Percentiles rank a stretch among this genome's conserved stretches.
Evolutionary conservation across 2,113 vertebrate species (phyloP).

Genomic region (Corythornis cristatus): DNA sequence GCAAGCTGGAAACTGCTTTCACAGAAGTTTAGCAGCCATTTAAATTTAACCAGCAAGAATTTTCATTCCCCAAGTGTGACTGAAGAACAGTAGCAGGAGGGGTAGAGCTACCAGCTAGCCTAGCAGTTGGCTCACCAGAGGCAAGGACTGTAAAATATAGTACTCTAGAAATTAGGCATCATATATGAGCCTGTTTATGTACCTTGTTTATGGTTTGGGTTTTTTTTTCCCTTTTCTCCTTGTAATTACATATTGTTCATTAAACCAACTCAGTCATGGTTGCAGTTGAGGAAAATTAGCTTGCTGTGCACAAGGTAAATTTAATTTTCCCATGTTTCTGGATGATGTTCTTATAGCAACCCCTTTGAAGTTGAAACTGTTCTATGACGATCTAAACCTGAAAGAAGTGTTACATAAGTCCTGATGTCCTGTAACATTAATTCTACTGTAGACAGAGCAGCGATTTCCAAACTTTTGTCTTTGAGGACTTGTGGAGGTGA

Average conservation of each 20-base stretch:
- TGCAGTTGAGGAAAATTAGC: background rate
- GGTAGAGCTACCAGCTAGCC: constrained; percentile 4
- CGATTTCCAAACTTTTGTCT: background rate
- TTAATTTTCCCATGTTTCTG: background rate
- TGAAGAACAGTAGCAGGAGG: background rate
- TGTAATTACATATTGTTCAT: background rate
- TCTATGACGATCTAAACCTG: background rate
- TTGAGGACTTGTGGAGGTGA: background rate
- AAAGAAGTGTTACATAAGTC: background rate
- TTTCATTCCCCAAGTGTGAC: background rate
- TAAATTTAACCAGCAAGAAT: background rate
- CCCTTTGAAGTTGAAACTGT: background rate
- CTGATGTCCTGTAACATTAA: background rate
- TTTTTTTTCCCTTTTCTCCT: background rate
- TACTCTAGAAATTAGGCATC: background rate
- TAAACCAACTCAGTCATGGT: background rate
- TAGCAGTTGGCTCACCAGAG: constrained; percentile 10
- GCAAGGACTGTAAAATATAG: background rate
- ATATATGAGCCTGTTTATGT: background rate
- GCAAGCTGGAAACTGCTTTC: background rate
- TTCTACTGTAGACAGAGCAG: background rate
- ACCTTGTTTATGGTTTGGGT: background rate
- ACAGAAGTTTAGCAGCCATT: background rate
- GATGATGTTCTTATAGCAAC: background rate
- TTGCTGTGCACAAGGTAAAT: background rate